These are phyloP conservation scores for Mola mola DNA, from an alignment of 2,113 vertebrate species.

Conservation along the genomic window DNA sequence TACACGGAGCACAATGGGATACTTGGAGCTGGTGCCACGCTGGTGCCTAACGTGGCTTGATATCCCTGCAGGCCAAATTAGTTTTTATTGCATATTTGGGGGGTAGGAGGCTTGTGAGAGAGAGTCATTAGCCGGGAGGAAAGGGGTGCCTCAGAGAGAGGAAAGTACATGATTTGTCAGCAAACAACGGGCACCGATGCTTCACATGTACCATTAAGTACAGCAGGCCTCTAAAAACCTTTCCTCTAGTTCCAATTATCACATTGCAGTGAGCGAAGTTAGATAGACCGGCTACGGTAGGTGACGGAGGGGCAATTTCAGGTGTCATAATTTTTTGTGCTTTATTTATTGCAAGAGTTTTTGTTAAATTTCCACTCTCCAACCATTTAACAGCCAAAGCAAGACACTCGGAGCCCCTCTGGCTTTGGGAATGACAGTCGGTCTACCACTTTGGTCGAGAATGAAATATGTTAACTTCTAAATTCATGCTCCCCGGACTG, in stretches of 20 bases:
- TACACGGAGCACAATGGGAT: conserved; percentile 50
- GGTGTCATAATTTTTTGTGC: conserved; percentile 26
- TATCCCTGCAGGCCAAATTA: conserved; percentile 70
- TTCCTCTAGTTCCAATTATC: conserved; percentile 37
- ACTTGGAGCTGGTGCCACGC: conserved; percentile 57
- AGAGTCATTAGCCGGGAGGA: conserved; percentile 18
- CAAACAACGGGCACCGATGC: conserved; percentile 43
- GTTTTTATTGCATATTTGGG: conserved; percentile 64
- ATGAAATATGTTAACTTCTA: no score
- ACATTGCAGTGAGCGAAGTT: conserved; percentile 27
- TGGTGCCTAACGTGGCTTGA: conserved; percentile 45
- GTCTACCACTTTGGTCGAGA: no score
- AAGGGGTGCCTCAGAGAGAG: conserved; percentile 36
- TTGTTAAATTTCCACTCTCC: not conserved
- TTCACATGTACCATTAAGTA: conserved; percentile 45
- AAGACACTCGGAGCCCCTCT: not conserved
- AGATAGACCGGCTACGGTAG: conserved; percentile 19
- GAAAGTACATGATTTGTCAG: conserved; percentile 70
- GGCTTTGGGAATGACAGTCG: no score
- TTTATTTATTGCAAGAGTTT: conserved; percentile 20
- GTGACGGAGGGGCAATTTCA: conserved; percentile 40
- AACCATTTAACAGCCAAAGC: not conserved
- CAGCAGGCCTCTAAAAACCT: conserved; percentile 38
- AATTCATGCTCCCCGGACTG: no score
- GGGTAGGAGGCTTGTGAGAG: conserved; percentile 32